Evolutionary conservation across 2,888 invertebrate species (phyloP), one percentile per base, ranked within the genome.

Genomic region (Arge pagana): DNA sequence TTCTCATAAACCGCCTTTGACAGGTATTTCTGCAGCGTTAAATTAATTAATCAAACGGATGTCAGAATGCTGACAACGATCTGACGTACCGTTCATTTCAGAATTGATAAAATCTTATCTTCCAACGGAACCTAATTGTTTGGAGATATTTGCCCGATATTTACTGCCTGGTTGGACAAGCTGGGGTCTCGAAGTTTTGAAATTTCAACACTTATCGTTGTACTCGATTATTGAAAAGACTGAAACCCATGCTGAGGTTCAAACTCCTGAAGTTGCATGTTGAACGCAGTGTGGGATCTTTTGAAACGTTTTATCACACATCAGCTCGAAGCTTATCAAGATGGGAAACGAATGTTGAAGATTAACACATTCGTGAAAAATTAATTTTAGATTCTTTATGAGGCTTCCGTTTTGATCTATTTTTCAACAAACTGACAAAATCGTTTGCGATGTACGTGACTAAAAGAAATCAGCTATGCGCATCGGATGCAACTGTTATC

Each of bases 71-170:
- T 6, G 23, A 42, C 19, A 39, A 52, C 4, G 4, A 23, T 71
- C n/a, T n/a, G n/a, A n/a, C n/a, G n/a, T n/a, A n/a, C n/a, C n/a
- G n/a, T n/a, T n/a, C n/a, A n/a, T n/a, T 77, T 33, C 79, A 87
- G 90, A 89, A 67, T 63, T 92, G 18, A 69, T 93, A 40, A 74
- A 78, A 58, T 71, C 79, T 0, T 87, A 81, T 72, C 59, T 89
- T 4, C 79, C 79, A 11, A 67, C 77, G 35, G 74, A 83, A 19
- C 82, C 87, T 3, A 80, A 82, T 56, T 88, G 88, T 62, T 77
- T 96, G 60, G 98, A 98, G 78, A 74, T 98, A 48, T 98, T 96
- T 79, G 96, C 96, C 1, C 82, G 98, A 60, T 94, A 93, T 76
- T 82, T 97, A 16, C 81, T 90, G 42, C 91, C 96, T 0, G 81